phyloP scores from a whole-genome alignment of 2,797 vertebrate species.

The Scolopax rusticola region DNA sequence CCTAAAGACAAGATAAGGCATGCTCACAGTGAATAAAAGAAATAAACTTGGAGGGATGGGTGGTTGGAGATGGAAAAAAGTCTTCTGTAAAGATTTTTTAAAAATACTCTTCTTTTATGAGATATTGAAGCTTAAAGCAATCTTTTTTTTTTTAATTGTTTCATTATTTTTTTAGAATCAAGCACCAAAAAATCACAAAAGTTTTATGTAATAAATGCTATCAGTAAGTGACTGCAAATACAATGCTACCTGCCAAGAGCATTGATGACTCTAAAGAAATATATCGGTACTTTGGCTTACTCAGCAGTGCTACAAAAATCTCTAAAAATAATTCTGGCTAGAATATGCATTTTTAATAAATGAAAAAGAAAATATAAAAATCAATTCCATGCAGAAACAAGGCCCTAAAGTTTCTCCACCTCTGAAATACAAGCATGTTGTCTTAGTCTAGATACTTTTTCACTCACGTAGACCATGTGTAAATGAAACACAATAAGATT shows the following conservation, averaged over 20 bases:
- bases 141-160: neutral
- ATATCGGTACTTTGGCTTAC: neutral
- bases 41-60: neutral
- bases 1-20: neutral
- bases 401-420: neutral
- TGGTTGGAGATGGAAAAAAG: neutral
- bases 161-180: neutral
- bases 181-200: neutral
- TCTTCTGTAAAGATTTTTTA: neutral
- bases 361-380: neutral
- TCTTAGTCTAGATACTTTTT: neutral
- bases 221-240: neutral
- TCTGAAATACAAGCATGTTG: neutral
- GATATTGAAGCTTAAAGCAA: neutral
- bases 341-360: slow-evolving; percentile 12
- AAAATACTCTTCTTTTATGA: neutral
- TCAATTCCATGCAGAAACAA: neutral
- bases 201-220: neutral
- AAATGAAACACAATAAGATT: neutral
- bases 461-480: neutral
- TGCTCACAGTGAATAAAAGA: neutral
- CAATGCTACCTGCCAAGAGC: neutral
- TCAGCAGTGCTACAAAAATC: neutral
- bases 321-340: neutral
- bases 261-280: slow-evolving; percentile 11